Conservation (phyloP, 2,797 vertebrate genomes). For the Carduelis carduelis region DNA sequence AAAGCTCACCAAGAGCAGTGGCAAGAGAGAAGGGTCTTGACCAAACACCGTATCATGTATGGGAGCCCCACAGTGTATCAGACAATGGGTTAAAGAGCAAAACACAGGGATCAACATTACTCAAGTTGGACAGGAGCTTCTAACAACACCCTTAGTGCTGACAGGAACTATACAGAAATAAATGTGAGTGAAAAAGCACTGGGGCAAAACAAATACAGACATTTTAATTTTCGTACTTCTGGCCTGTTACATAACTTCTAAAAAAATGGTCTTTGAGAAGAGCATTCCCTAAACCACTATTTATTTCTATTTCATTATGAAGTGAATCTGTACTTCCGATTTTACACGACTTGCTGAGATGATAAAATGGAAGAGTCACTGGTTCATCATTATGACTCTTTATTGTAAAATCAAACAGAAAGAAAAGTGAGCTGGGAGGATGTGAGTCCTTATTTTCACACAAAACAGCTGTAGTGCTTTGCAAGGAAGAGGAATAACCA, state of each 20-base stretch:
- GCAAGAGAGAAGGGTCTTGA: not conserved
- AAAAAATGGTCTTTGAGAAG: not conserved
- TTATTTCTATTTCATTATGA: not conserved
- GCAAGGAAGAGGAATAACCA: not conserved
- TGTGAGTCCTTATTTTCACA: not conserved
- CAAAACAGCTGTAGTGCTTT: not conserved
- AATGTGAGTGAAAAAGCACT: not conserved
- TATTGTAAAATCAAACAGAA: not conserved
- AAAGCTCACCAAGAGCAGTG: not conserved
- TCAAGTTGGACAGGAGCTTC: not conserved
- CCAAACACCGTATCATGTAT: rapidly evolving
- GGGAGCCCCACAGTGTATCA: not conserved
- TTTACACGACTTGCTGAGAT: not conserved
- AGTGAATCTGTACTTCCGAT: not conserved
- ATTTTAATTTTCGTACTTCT: not conserved
- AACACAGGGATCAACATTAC: not conserved
- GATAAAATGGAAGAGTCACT: not conserved
- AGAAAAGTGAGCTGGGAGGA: not conserved
- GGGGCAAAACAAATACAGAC: not conserved
- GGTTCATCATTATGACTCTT: not conserved
- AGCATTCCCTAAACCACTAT: not conserved
- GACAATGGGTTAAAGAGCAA: not conserved
- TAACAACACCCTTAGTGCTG: not conserved
- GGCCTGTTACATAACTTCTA: not conserved
- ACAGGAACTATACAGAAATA: not conserved